These are phyloP conservation scores for Chirona hameri DNA, from an alignment of 2,888 invertebrate genomes.

Conservation along the genomic window DNA sequence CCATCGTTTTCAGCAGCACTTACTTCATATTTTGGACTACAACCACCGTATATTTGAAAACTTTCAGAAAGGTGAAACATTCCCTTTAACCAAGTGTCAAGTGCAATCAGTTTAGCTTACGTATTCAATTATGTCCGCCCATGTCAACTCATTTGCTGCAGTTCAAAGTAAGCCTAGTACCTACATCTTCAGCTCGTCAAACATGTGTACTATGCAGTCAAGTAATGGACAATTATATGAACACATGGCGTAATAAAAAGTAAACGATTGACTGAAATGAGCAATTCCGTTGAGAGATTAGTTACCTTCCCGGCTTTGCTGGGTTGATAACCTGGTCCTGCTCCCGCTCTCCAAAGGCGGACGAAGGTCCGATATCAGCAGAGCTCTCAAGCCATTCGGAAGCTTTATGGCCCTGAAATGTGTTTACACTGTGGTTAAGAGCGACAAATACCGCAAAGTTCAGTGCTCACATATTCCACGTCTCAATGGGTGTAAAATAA, in stretches of 20 bases:
- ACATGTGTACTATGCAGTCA: conserved; percentile 66
- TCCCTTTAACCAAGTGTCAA: too few species aligned
- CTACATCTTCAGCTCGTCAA: background rate
- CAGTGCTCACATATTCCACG: too few species aligned
- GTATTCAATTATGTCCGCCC: background rate
- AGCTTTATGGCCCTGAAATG: conserved; percentile 27
- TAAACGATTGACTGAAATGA: background rate
- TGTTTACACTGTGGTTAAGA: too few species aligned
- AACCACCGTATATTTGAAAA: too few species aligned
- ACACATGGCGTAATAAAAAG: conserved; percentile 45
- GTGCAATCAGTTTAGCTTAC: background rate
- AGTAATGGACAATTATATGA: conserved; percentile 65
- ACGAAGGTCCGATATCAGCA: conserved; percentile 33
- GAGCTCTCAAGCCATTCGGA: conserved; percentile 30
- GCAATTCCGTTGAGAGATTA: background rate
- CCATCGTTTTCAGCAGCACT: too few species aligned
- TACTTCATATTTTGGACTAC: too few species aligned
- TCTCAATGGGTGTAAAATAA: background rate
- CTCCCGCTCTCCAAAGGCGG: conserved; percentile 22
- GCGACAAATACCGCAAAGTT: too few species aligned
- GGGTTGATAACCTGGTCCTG: background rate
- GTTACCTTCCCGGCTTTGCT: background rate
- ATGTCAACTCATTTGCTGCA: background rate
- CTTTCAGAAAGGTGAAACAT: too few species aligned
- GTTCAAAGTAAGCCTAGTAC: background rate